Evolutionary conservation across 2,888 invertebrate genomes (phyloP).

Genomic region (Epistrophe grossulariae): DNA sequence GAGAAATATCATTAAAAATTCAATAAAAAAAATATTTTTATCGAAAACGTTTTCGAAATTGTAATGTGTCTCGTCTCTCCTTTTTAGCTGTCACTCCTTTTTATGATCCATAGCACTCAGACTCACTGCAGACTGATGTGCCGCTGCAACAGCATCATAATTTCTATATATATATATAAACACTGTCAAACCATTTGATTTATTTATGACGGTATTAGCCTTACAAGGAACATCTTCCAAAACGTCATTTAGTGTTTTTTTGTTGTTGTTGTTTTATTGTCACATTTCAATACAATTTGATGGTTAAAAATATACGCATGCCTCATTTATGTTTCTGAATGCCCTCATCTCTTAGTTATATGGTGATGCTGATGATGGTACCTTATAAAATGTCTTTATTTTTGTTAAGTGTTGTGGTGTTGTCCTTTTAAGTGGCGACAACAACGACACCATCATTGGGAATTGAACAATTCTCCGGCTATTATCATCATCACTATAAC

Average conservation of each 20-base stretch:
- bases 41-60: neutral
- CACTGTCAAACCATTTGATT: slow-evolving; percentile 69
- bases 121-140: neutral
- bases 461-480: slow-evolving; percentile 20
- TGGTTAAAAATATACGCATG: slow-evolving; percentile 20
- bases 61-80: neutral
- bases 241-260: slow-evolving; percentile 15
- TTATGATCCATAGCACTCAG: slow-evolving; percentile 49
- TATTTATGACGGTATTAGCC: slow-evolving; percentile 69
- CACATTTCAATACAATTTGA: slow-evolving; percentile 60
- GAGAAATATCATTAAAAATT: slow-evolving; percentile 5
- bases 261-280: slow-evolving; percentile 55
- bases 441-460: slow-evolving; percentile 38
- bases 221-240: slow-evolving; percentile 33
- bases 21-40: neutral
- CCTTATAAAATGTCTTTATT: slow-evolving; percentile 69
- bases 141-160: neutral
- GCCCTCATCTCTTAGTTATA: neutral
- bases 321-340: slow-evolving; percentile 3
- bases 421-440: slow-evolving; percentile 53
- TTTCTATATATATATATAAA: slow-evolving; percentile 23
- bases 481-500: slow-evolving; percentile 20
- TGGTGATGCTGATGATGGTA: neutral
- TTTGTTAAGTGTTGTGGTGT: slow-evolving; percentile 58
- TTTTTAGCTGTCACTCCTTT: too few relatives aligned